Conservation (phyloP, 2,113 vertebrate species). For the Semicossyphus pulcher region DNA sequence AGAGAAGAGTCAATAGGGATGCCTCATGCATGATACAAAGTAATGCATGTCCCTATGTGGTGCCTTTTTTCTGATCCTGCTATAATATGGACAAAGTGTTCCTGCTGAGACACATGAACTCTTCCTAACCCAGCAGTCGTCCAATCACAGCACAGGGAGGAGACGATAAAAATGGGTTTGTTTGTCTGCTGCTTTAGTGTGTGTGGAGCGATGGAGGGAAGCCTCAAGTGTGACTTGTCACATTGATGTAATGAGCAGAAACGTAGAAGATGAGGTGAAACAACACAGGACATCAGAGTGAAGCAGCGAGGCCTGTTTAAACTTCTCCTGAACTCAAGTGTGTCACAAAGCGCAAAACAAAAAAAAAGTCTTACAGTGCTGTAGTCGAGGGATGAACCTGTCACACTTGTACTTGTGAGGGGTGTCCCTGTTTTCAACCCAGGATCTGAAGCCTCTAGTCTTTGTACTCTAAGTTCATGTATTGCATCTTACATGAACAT, state of each 20-base stretch:
- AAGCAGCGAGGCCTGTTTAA: conserved; percentile 12
- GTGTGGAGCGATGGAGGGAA: neutral
- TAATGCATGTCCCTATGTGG: neutral
- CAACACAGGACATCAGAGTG: conserved; percentile 1
- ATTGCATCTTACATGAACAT: neutral
- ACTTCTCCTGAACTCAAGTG: conserved; percentile 34
- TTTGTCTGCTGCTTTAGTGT: neutral
- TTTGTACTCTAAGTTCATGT: neutral
- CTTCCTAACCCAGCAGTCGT: conserved; percentile 35
- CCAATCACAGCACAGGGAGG: conserved; percentile 17
- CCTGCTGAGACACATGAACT: conserved; percentile 37
- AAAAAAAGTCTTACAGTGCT: neutral
- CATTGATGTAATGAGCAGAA: conserved; percentile 20
- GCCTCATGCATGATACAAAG: neutral
- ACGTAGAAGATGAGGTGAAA: conserved; percentile 10
- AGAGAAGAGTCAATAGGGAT: conserved; percentile 9
- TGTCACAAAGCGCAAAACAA: neutral
- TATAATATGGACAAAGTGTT: conserved; percentile 19
- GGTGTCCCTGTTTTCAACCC: conserved; percentile 14
- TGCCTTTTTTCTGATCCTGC: neutral
- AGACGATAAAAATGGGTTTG: conserved; percentile 11
- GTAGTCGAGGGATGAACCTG: neutral
- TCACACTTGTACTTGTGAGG: conserved; percentile 1
- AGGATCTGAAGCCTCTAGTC: neutral
- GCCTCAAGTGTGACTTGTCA: conserved; percentile 23